Evolutionary conservation across 2,797 vertebrate species (phyloP), one percentile per base, ranked within the genome.

Genomic region (Gymnodraco acuticeps): DNA sequence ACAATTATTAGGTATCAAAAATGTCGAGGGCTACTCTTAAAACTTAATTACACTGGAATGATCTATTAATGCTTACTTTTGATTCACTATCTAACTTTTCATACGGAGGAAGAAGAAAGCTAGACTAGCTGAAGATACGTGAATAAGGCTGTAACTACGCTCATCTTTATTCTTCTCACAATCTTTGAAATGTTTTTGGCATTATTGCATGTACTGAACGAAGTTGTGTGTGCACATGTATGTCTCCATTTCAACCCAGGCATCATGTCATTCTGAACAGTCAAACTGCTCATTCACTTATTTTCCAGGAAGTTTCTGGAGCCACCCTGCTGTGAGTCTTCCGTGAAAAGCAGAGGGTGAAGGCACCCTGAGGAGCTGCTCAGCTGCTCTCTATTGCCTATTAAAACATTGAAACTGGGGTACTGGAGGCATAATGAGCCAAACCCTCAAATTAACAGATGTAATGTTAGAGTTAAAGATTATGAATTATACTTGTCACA

Each of bases 341-440:
- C 54, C 66, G 23, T 77, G 54, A 55, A 70, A 75, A 68, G 42
- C 69, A 67, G 64, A 75, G 66, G 86, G 76, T 51, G 15, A 55
- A 61, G 54, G 48, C 74, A 70, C 72, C 87, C 84, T 0, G 64
- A 86, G 73, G 84, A 85, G 78, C 56, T 55, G 62, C 83, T 82
- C 78, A 75, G 80, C 82, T 80, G 77, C 38, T 80, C 60, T 38
- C 62, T 48, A 56, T 15, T 62, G 73, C 51, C 73, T 63, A 23
- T 76, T 78, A 64, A 83, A 75, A 69, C 65, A 60, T 45, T 50
- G 58, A 75, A 15, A 47, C 61, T 66, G 55, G 23, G 59, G 19
- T 73, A 56, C 51, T 17, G 45, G 33, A 60, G 59, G 59, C 27
- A 70, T 61, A 56, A 38, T 10, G 23, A 50, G 50, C 53, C 41